phyloP scores from a whole-genome alignment of 2,113 vertebrate species.

The Pollimyrus isidori region DNA sequence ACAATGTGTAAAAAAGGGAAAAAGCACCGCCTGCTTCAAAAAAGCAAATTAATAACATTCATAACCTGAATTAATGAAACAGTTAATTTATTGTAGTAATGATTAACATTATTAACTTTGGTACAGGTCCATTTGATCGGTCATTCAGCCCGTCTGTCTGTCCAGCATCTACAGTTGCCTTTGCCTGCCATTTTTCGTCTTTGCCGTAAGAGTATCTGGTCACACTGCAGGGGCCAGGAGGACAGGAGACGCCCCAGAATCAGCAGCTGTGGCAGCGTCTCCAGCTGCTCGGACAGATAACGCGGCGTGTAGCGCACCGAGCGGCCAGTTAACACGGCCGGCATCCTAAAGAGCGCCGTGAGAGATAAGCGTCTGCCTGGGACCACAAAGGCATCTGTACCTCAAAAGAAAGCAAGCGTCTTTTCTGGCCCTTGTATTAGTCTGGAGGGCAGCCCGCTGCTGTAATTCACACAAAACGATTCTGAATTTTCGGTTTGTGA shows the following conservation, averaged over 20 bases:
- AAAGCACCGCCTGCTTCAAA: not conserved
- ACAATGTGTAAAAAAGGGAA: not conserved
- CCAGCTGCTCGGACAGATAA: conserved; percentile 4
- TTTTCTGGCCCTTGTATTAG: not conserved
- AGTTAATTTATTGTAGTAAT: not conserved
- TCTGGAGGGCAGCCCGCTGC: not conserved
- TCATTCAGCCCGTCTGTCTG: too few relatives aligned
- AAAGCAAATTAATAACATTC: not conserved
- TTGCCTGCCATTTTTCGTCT: not conserved
- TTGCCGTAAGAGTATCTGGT: too few relatives aligned
- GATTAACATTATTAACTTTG: not conserved
- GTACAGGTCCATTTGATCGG: not conserved
- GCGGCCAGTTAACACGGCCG: not conserved
- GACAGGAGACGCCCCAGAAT: not conserved
- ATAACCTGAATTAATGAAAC: not conserved
- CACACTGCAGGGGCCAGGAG: not conserved
- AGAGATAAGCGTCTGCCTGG: not conserved
- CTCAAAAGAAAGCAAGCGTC: not conserved
- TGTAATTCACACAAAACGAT: not conserved
- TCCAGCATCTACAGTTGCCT: not conserved
- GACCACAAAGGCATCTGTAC: not conserved
- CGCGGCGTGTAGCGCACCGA: not conserved
- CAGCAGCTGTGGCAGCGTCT: not conserved
- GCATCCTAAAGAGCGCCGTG: conserved; percentile 1
- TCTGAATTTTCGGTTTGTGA: not conserved